Evolutionary conservation across 2,113 vertebrate genomes (phyloP).

Genomic region (Xerus inauris): DNA sequence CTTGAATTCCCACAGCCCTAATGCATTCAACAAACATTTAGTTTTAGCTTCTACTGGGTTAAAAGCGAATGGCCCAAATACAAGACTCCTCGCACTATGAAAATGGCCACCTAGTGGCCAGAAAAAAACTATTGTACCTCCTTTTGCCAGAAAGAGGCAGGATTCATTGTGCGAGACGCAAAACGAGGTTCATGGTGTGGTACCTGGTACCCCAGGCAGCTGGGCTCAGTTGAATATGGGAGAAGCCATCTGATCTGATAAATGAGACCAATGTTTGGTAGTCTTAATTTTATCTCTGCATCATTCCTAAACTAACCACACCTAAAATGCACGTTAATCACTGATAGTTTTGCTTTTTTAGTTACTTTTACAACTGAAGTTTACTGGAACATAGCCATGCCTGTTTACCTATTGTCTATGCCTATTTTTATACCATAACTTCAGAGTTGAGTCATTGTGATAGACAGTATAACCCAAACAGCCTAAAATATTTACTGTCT

Average conservation of each 20-base stretch:
- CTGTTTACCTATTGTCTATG: neutral
- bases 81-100: neutral
- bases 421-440: neutral
- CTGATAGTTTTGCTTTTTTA: neutral
- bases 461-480: neutral
- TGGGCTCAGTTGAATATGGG: neutral
- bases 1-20: neutral
- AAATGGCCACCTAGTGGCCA: neutral
- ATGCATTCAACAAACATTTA: neutral
- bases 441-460: neutral
- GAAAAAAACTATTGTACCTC: neutral
- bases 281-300: neutral
- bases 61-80: neutral
- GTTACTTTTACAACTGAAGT: neutral
- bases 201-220: neutral
- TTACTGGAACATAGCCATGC: neutral
- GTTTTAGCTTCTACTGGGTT: neutral
- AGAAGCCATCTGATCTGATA: neutral
- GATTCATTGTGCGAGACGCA: neutral
- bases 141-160: neutral
- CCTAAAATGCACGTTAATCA: neutral
- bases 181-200: neutral
- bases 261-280: neutral
- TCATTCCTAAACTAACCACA: neutral
- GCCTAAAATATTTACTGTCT: neutral